These are phyloP conservation scores for Capitulum mitella DNA, from an alignment of 2,888 invertebrate species.

Conservation along the genomic window DNA sequence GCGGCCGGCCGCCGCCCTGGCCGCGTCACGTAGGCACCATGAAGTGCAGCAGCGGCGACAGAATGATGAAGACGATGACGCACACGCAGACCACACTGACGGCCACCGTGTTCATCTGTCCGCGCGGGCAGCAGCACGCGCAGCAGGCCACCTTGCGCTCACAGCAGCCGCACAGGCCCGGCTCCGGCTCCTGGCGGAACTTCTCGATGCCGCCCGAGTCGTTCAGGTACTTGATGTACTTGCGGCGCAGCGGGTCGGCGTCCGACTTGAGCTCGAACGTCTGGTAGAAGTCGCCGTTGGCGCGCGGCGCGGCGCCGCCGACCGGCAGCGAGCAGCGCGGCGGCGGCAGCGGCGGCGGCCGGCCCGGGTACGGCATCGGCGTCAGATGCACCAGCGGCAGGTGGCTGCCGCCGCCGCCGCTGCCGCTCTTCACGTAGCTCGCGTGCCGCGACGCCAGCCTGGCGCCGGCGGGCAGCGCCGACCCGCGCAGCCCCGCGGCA, in stretches of 20 bases:
- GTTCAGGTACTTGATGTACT: conserved; percentile 17
- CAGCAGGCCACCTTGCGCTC: conserved; percentile 34
- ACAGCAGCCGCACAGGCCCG: conserved; percentile 34
- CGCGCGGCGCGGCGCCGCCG: conserved; percentile 38
- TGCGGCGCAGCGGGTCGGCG: conserved; percentile 15
- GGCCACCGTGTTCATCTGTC: conserved; percentile 34
- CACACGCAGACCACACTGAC: conserved; percentile 32
- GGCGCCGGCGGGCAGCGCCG: no score
- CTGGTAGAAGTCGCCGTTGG: conserved; percentile 29
- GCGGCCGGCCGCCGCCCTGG: neutral
- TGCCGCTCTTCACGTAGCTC: neutral
- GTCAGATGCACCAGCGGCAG: conserved; percentile 5
- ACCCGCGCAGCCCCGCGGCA: no score
- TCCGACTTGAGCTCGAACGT: neutral
- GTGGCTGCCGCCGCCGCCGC: neutral
- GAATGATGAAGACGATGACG: conserved; percentile 35
- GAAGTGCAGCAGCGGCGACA: conserved; percentile 36
- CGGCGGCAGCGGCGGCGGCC: conserved; percentile 61
- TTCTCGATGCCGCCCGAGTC: conserved; percentile 33
- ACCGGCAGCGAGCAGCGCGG: conserved; percentile 46
- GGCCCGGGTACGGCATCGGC: conserved; percentile 41
- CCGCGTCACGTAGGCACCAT: conserved; percentile 34
- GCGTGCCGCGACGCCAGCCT: no score
- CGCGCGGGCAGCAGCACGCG: conserved; percentile 34
- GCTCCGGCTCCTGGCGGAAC: conserved; percentile 35